phyloP scores from a whole-genome alignment of 2,113 vertebrate genomes.

The Microtus pennsylvanicus region DNA sequence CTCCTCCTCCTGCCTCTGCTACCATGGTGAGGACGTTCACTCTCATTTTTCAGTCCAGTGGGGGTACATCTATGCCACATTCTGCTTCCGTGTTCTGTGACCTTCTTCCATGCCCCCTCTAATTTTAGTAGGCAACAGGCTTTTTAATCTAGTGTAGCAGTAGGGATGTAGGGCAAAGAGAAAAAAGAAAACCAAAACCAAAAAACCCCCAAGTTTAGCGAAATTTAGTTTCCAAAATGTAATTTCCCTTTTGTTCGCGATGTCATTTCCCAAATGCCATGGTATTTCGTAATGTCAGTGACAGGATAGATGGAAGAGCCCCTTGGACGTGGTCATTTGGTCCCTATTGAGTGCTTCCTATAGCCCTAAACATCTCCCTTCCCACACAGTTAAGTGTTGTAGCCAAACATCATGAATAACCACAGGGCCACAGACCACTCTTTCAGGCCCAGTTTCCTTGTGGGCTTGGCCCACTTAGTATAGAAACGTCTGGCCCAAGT shows the following conservation, averaged over 20 bases:
- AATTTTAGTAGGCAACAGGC: neutral
- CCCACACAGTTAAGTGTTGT: fast-evolving
- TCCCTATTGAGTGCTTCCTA: neutral
- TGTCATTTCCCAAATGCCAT: neutral
- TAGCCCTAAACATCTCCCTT: no score
- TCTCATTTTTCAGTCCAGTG: neutral
- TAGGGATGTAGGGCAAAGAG: neutral
- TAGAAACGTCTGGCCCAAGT: neutral
- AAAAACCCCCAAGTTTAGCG: neutral
- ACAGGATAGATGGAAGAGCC: fast-evolving
- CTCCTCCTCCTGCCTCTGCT: neutral
- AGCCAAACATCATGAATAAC: neutral
- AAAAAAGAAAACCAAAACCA: neutral
- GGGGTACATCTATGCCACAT: neutral
- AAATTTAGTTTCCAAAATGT: neutral
- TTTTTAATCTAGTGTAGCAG: neutral
- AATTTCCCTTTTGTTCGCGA: neutral
- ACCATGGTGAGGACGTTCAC: neutral
- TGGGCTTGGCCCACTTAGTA: neutral
- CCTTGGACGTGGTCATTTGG: neutral
- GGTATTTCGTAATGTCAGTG: neutral
- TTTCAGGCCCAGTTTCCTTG: neutral
- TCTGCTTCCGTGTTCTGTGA: neutral
- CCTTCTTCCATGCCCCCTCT: neutral
- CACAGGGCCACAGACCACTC: neutral